Evolutionary conservation across 1,140 invertebrate species (phyloP).

Genomic region (Drosophila bipectinata): DNA sequence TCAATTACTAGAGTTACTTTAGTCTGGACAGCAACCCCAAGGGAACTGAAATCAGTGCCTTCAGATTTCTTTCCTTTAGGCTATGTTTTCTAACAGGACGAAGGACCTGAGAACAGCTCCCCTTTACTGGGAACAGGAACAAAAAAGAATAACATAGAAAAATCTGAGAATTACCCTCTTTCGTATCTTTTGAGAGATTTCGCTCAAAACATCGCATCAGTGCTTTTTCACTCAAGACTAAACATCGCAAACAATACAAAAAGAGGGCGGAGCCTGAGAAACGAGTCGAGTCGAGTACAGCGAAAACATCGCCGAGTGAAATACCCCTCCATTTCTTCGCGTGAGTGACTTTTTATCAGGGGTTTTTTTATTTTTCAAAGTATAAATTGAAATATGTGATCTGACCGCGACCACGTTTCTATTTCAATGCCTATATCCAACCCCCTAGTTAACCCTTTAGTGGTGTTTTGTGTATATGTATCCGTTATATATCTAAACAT

Average conservation of each 20-base stretch:
- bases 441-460: slow-evolving; percentile 39
- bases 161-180: slow-evolving; percentile 15
- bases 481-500: slow-evolving; percentile 19
- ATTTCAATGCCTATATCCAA: slow-evolving; percentile 28
- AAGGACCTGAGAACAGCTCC: slow-evolving; percentile 66
- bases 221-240: slow-evolving; percentile 40
- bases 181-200: neutral
- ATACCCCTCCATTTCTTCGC: slow-evolving; percentile 26
- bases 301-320: slow-evolving; percentile 72
- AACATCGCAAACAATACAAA: slow-evolving; percentile 55
- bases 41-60: slow-evolving; percentile 16
- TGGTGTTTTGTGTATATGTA: neutral
- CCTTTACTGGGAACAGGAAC: neutral
- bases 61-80: slow-evolving; percentile 22
- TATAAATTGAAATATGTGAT: slow-evolving; percentile 22
- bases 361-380: neutral
- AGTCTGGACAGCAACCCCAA: slow-evolving; percentile 33
- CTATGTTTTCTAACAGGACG: slow-evolving; percentile 49
- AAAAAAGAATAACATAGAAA: slow-evolving; percentile 12
- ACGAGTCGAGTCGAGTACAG: slow-evolving; percentile 44
- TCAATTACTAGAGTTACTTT: slow-evolving; percentile 8
- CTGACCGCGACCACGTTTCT: slow-evolving; percentile 40
- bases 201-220: slow-evolving; percentile 31
- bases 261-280: slow-evolving; percentile 68
- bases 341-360: slow-evolving; percentile 25